Base-by-base conservation (phyloP, 2,113 vertebrate species). In the Anas platyrhynchos region DNA sequence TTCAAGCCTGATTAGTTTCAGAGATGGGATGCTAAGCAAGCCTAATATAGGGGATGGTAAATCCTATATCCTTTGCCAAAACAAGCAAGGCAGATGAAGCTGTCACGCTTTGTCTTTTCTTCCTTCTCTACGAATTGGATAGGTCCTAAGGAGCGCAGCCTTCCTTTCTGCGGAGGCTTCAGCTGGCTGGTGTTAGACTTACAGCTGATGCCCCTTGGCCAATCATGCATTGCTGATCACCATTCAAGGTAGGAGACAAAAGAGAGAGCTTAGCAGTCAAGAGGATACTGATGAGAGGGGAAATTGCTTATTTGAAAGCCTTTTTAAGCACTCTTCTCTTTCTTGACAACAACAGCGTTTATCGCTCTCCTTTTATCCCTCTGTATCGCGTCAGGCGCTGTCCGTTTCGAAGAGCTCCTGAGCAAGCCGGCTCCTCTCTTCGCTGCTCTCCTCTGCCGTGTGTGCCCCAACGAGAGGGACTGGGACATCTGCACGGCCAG, bases 231-330 rank as follows among this genome's bases (percentile, higher is more conserved):
- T 97, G 88, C 95, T 88, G 95, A 96, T 97, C 94, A 89, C 85
- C 89, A 93, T 97, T 97, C 92, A 91, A 88, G 94, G 94, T 95
- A 94, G 88, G 69, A 96, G 96, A 98, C 96, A 97, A 97, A 97
- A 95, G 94, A 92, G 56, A 72, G 89, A 92, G 90, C 50, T 82
- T 91, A 93, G 62, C 59, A 78, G 86, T 94, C 76, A 83, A 92
- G 78, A 88, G 96, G 93, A 93, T 87, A 62, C 82, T 95, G 93
- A 97, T 85, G 91, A 77, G 93, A 98, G 89, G 86, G 59, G 77
- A 97, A 97, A 97, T 97, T 79, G 90, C 92, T 97, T 93, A 89
- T 96, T 95, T 94, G 95, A 96, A 95, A 96, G 34, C 46, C 93
- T 90, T 94, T 93, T 93, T 74, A 92, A 96, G 85, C 46, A 7